Conservation (phyloP, 2,797 vertebrate species). For the Peromyscus attwateri region DNA sequence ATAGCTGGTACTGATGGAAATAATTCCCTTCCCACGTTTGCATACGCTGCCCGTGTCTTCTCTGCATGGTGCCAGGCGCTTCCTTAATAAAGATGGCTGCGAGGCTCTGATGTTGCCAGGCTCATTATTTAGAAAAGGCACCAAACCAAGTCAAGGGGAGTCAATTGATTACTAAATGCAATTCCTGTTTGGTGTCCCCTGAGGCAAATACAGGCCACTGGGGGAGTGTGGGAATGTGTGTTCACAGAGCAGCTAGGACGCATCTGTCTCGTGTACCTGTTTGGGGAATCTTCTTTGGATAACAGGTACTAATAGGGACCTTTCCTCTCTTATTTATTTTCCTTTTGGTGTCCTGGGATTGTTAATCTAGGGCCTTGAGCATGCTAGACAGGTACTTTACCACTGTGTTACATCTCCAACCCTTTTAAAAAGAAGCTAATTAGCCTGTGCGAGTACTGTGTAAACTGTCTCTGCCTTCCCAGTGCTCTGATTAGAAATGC, state of each 20-base stretch:
- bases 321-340: background rate
- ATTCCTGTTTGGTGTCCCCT: constrained; percentile 63
- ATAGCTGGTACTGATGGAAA: constrained; percentile 76
- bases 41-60: constrained; percentile 78
- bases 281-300: background rate
- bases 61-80: constrained; percentile 72
- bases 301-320: background rate
- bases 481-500: background rate
- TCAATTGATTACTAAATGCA: constrained; percentile 81
- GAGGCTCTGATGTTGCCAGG: constrained; percentile 74
- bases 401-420: background rate
- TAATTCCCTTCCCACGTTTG: constrained; percentile 81
- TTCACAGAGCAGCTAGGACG: background rate
- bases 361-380: background rate
- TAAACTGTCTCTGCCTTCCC: background rate
- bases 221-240: background rate
- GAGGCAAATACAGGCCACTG: constrained; percentile 12
- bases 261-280: background rate
- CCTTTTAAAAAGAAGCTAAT: background rate
- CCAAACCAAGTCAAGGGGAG: constrained; percentile 75
- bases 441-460: background rate
- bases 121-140: constrained; percentile 76
- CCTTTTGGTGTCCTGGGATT: background rate
- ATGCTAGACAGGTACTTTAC: background rate
- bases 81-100: constrained; percentile 83